A percentile compares a stretch with the other conserved stretches of the same genome.
These are phyloP conservation scores for Meta bourneti DNA, from an alignment of 2,888 invertebrate species.

Conservation along the genomic window DNA sequence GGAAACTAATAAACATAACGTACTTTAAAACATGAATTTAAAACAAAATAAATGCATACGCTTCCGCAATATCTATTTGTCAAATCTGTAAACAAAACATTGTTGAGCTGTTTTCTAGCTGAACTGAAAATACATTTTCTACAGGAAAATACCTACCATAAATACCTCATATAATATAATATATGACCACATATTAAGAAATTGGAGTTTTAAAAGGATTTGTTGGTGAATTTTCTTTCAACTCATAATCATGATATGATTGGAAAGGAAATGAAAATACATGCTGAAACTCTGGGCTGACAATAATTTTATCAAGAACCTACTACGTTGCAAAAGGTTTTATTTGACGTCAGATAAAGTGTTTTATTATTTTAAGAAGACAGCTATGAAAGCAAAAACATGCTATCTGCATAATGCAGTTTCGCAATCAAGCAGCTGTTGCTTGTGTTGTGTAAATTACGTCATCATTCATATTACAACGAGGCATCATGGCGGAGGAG, in stretches of 20 bases:
- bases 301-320: no score
- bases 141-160: neutral
- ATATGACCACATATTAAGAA: no score
- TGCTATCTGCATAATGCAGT: neutral
- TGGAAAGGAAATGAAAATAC: no score
- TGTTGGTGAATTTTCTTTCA: neutral
- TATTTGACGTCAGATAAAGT: neutral
- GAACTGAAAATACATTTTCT: neutral
- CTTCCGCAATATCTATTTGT: neutral
- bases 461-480: slow-evolving; percentile 67
- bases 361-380: neutral
- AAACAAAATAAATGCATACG: neutral
- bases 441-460: slow-evolving; percentile 58
- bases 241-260: no score
- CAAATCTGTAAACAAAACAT: slow-evolving; percentile 21
- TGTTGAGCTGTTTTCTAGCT: slow-evolving; percentile 32
- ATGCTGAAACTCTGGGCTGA: neutral
- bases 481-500: slow-evolving; percentile 74
- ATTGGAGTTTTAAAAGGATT: neutral
- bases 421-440: slow-evolving; percentile 59
- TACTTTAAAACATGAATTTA: neutral
- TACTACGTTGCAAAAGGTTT: no score
- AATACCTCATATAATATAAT: no score
- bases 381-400: slow-evolving; percentile 7
- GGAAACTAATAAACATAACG: slow-evolving; percentile 54